A percentile compares a stretch with the other conserved stretches of the same genome.
These are phyloP conservation scores for Pachypanchax playfairii DNA, from an alignment of 2,113 vertebrate genomes.

Conservation along the genomic window DNA sequence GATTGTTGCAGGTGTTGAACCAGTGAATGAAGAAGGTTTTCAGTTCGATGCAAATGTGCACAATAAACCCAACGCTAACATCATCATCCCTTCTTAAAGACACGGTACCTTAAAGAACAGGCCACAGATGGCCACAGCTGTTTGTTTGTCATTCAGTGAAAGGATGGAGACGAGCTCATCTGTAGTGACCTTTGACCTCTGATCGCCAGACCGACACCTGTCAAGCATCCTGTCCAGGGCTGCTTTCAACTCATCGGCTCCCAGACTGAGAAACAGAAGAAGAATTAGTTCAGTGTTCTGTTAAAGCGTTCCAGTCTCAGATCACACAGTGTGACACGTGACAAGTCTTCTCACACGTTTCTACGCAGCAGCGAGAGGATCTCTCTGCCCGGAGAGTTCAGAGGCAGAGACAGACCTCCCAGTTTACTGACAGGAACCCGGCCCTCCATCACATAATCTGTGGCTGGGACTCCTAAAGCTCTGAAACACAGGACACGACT, in stretches of 20 bases:
- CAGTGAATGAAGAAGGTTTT: too few species aligned
- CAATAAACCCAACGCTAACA: too few species aligned
- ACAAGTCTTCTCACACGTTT: conserved; percentile 42
- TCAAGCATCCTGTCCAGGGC: conserved; percentile 64
- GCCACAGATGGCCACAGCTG: conserved; percentile 52
- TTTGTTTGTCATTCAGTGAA: conserved; percentile 47
- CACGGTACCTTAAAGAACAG: conserved; percentile 75
- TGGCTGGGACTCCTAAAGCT: conserved; percentile 83
- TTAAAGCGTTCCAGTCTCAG: background rate
- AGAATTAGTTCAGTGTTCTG: background rate
- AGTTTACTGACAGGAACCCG: conserved; percentile 81
- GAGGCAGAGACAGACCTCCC: conserved; percentile 80
- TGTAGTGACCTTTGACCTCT: conserved; percentile 12
- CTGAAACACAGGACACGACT: conserved; percentile 49
- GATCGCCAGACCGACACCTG: conserved; percentile 54
- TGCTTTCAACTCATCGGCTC: conserved; percentile 20
- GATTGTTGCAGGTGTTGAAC: too few species aligned
- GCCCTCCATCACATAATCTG: conserved; percentile 85
- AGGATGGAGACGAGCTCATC: conserved; percentile 67
- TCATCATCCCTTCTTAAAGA: too few species aligned
- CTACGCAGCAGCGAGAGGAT: conserved; percentile 59
- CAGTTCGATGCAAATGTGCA: too few species aligned
- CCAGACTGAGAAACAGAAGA: conserved; percentile 45
- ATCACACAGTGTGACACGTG: too few species aligned
- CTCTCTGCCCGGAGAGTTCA: conserved; percentile 82